Conservation (phyloP, 2,888 invertebrate species). For the Taphrorychus bicolor region DNA sequence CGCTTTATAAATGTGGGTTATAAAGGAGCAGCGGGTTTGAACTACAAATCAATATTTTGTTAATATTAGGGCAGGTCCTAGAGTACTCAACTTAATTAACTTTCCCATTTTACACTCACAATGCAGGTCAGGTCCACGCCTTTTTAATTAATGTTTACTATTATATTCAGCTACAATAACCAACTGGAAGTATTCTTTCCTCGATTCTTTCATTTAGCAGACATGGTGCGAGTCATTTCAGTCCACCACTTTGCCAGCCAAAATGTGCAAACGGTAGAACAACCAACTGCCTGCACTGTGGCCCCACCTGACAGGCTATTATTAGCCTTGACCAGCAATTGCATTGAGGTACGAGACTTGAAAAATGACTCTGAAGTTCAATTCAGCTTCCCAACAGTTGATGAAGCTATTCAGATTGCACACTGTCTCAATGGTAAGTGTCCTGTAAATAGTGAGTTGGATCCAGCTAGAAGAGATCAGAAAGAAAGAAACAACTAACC, state of each 20-base stretch:
- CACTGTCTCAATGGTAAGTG: constrained; percentile 70
- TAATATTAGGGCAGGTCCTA: constrained; percentile 34
- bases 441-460: neutral
- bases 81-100: neutral
- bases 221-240: constrained; percentile 73
- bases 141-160: no score
- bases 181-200: no score
- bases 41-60: constrained; percentile 35
- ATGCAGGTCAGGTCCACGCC: no score
- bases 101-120: neutral
- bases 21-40: neutral
- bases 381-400: constrained; percentile 77
- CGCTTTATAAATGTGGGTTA: constrained; percentile 1
- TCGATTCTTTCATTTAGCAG: neutral
- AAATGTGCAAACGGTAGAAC: constrained; percentile 69
- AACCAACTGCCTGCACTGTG: constrained; percentile 70
- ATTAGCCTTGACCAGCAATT: constrained; percentile 67
- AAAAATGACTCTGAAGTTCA: constrained; percentile 58
- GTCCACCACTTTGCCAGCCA: constrained; percentile 74
- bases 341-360: constrained; percentile 67
- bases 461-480: neutral
- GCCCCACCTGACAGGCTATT: constrained; percentile 67
- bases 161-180: no score
- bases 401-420: constrained; percentile 70
- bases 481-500: neutral